Base-by-base conservation (phyloP, 2,888 invertebrate species). In the Liposcelis brunnea region DNA sequence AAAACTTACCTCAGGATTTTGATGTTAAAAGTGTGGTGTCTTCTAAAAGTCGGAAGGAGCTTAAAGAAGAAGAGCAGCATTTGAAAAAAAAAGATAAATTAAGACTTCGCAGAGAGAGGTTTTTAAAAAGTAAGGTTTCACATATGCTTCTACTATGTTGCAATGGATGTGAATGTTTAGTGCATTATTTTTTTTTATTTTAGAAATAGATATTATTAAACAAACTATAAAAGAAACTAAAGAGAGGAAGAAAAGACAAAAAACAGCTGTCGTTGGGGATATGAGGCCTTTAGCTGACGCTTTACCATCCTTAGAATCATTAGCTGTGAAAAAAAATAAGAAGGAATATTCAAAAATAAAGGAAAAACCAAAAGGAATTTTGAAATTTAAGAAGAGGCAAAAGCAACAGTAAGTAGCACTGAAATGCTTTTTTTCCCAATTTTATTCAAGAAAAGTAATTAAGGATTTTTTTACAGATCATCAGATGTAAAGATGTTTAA, bases 41-140 rank as follows among this genome's bases (percentile, higher is more conserved):
- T 40, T 16, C 15, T 7, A 18, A 21, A 19, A 40, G 40, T 21
- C 40, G 21, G 15, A 14, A 18, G 12, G 40, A 40, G 11, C 12
- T 16, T 6, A 40, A 40, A 11, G 6, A 16, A 18, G 40, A 14
- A 18, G 19, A 6, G 40, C 40, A 40, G 19, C 40, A 40, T 40
- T 40, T 40, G 40, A 16, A 16, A n/a, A 40, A 40, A 21, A 40
- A 40, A 19, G 40, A 40, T 6, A 40, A 40, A 19, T n/a, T 40
- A n/a, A 16, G 19, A 12, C 15, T 16, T 7, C 15, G 40, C 7
- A 7, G 21, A 7, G 40, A 40, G 11, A 16, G 18, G 16, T 40
- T 40, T 40, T 5, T 40, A 6, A 16, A 18, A 40, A 40, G 40
- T 40, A 40, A 40, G 7, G 26, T 26, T 40, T 40, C 18, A n/a